Percentiles rank a stretch among this genome's conserved stretches.
Evolutionary conservation across 2,797 vertebrate species (phyloP).

Genomic region (Myotis daubentonii): DNA sequence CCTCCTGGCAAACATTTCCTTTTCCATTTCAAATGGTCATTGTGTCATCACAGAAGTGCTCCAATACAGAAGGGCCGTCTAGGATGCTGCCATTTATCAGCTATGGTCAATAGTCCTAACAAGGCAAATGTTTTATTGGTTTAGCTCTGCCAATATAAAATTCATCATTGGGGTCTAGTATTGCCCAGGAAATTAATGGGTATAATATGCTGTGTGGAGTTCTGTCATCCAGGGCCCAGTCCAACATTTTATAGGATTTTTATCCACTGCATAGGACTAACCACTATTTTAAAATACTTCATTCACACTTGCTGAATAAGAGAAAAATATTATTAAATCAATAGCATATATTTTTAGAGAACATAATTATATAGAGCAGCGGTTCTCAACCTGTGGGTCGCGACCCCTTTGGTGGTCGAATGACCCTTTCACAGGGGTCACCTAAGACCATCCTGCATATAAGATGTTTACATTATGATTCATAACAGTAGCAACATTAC

Average conservation of each 20-base stretch:
- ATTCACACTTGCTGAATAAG: background rate
- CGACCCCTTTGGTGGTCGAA: no score
- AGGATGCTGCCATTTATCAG: background rate
- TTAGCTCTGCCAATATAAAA: background rate
- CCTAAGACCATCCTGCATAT: no score
- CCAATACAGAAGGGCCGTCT: background rate
- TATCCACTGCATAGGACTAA: background rate
- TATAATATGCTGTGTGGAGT: conserved; percentile 28
- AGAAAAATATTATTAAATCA: conserved; percentile 7
- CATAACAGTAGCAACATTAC: no score
- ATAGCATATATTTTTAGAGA: background rate
- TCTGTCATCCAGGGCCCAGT: conserved; percentile 55
- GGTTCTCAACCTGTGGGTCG: no score
- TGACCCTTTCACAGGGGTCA: no score
- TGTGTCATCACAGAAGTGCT: fast-evolving
- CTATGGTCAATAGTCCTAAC: background rate
- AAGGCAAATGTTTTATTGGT: background rate
- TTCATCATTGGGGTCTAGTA: conserved; percentile 36
- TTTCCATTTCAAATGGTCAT: background rate
- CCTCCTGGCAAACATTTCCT: background rate
- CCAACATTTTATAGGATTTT: conserved; percentile 13
- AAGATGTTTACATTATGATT: no score
- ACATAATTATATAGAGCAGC: background rate
- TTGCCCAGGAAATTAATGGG: conserved; percentile 65
- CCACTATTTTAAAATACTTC: background rate